Evolutionary conservation across 2,113 vertebrate genomes (phyloP), one percentile per base, ranked within the genome.

Genomic region (Gadus chalcogrammus): DNA sequence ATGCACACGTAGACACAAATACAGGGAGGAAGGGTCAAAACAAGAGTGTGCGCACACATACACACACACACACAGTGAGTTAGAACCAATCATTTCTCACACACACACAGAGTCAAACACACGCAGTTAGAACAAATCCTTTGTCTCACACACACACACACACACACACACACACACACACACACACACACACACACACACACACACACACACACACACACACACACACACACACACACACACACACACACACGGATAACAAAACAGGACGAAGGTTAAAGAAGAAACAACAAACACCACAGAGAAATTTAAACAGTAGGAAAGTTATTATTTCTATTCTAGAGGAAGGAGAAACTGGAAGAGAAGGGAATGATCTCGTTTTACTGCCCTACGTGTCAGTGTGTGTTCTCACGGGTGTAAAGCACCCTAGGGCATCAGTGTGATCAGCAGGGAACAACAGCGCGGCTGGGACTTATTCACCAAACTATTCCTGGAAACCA

Each of bases 131-230:
- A 24, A 24, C 1, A 24, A 24, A 24, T 24, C 22, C 22, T 24
- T 24, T 24, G 2, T 24, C 92, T 92, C 88, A 92, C 63, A 93
- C 67, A 89, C 92, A 93, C 88, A 93, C 62, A 66, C 64, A 35
- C 59, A 9, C 59, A 60, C 59, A 60, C 17, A 31, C 18, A 62
- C 70, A 62, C 8, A 68, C 9, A 75, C 31, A 17, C 64, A 56
- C 28, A 52, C 64, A 48, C n/a, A 68, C 60, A 64, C 31, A 64
- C 35, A 68, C 48, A 56, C 18, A 60, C 60, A 73, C 61, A 81
- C 15, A 48, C 24, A 28, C 92, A 93, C 88, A 93, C 61, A 93
- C 65, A 88, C 92, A 93, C 88, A 92, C 63, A 93, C 67, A 89
- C 92, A 93, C 88, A 93, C 62, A 66, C 64, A 52, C 20, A 16